A percentile compares a stretch with the other conserved stretches of the same genome.
Conservation (phyloP, 1,140 invertebrate species). For the Pseudachorutes palmiensis region DNA sequence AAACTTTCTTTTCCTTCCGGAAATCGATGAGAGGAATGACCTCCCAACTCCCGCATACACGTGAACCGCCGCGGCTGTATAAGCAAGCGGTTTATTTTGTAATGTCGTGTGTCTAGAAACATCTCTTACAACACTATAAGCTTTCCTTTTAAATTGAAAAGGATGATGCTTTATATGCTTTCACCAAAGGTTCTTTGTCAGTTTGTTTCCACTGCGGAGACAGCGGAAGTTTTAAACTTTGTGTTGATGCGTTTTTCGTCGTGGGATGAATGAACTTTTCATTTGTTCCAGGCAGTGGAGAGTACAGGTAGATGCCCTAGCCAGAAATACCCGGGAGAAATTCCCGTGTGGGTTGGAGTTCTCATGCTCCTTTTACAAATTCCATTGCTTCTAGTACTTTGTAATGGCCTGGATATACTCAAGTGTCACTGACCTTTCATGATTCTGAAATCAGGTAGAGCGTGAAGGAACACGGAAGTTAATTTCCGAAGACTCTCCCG, state of each 20-base stretch:
- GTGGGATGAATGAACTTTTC: neutral
- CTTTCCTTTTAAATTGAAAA: neutral
- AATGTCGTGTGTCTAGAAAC: too few relatives aligned
- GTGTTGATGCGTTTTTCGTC: slow-evolving; percentile 1
- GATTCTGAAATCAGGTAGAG: neutral
- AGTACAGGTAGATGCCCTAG: neutral
- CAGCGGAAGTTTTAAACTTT: too few relatives aligned
- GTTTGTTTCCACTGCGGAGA: too few relatives aligned
- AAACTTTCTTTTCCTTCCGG: slow-evolving; percentile 15
- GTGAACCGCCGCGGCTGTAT: slow-evolving; percentile 20
- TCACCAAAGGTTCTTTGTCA: too few relatives aligned
- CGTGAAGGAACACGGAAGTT: neutral
- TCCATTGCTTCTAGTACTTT: neutral
- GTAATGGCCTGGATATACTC: neutral
- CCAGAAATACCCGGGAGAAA: neutral
- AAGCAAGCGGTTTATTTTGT: too few relatives aligned
- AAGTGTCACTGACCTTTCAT: slow-evolving; percentile 8
- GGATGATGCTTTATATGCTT: too few relatives aligned
- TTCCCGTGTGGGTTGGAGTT: neutral
- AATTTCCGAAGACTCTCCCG: too few relatives aligned
- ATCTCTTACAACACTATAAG: too few relatives aligned
- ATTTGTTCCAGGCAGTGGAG: neutral
- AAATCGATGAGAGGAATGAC: slow-evolving; percentile 36
- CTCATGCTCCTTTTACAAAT: neutral
- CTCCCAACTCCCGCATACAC: slow-evolving; percentile 33